These are phyloP conservation scores for Trissolcus japonicus DNA, from an alignment of 2,888 invertebrate genomes.

Conservation along the genomic window DNA sequence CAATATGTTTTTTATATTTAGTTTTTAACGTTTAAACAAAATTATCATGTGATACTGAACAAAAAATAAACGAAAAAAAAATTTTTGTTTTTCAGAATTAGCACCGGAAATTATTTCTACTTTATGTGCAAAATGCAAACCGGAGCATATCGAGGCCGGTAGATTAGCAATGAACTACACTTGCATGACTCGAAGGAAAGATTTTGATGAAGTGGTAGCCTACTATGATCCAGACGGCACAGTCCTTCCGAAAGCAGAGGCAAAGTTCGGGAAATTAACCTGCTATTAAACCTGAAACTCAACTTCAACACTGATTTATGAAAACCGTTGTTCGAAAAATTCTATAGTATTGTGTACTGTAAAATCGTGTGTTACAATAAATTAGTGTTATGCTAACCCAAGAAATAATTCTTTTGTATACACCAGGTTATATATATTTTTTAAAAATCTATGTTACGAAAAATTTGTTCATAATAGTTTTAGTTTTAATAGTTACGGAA, in stretches of 20 bases:
- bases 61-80: neutral
- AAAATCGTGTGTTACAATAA: neutral
- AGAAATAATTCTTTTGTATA: neutral
- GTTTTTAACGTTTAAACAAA: too few relatives aligned
- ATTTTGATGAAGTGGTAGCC: slow-evolving; percentile 45
- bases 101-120: slow-evolving; percentile 57
- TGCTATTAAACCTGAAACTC: neutral
- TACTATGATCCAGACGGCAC: slow-evolving; percentile 55
- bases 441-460: too few relatives aligned
- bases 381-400: neutral
- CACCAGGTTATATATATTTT: too few relatives aligned
- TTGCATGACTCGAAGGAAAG: slow-evolving; percentile 56
- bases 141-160: slow-evolving; percentile 52
- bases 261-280: slow-evolving; percentile 54
- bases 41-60: too few relatives aligned
- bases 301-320: neutral
- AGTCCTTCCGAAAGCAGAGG: slow-evolving; percentile 42
- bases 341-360: too few relatives aligned
- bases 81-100: slow-evolving; percentile 34
- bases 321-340: too few relatives aligned
- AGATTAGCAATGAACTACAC: slow-evolving; percentile 51
- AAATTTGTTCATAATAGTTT: too few relatives aligned
- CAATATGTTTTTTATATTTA: too few relatives aligned
- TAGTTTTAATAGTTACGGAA: too few relatives aligned
- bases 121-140: slow-evolving; percentile 59